Conservation (phyloP, 2,888 invertebrate species). For the Acrobasis repandana region DNA sequence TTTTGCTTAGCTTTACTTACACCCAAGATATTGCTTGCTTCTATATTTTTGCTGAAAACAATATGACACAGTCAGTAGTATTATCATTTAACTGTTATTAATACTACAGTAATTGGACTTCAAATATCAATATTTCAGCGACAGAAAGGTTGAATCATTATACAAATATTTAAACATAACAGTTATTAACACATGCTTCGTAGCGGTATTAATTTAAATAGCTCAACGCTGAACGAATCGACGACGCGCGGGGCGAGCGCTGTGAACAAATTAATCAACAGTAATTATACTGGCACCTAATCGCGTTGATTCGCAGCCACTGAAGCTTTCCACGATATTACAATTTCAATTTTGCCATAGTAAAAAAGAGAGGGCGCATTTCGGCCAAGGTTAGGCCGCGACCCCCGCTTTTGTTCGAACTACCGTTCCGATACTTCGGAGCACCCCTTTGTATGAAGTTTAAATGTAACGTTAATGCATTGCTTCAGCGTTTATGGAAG, state of each 20-base stretch:
- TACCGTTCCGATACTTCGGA: conserved; percentile 56
- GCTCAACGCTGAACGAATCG: not conserved
- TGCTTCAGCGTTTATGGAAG: conserved; percentile 25
- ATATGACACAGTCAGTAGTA: not conserved
- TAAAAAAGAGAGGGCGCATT: conserved; percentile 41
- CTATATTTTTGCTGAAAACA: not conserved
- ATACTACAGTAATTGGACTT: conserved; percentile 1
- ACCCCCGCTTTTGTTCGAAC: conserved; percentile 64
- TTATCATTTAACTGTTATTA: conserved; percentile 10
- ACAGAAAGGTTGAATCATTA: conserved; percentile 13
- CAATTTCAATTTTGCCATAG: conserved; percentile 50
- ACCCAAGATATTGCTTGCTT: not conserved
- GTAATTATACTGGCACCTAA: conserved; percentile 33
- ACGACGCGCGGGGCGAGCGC: conserved; percentile 24
- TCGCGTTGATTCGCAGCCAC: conserved; percentile 41
- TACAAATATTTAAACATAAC: conserved; percentile 24
- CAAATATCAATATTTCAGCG: conserved; percentile 5
- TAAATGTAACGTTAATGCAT: conserved; percentile 33
- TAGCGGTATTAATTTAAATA: not conserved
- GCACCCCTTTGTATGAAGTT: conserved; percentile 56
- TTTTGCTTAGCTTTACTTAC: too few relatives aligned
- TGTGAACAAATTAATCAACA: conserved; percentile 33
- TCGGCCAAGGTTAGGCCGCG: conserved; percentile 75
- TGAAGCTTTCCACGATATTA: conserved; percentile 49
- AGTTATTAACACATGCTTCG: conserved; percentile 21